Percentiles rank a stretch among this genome's conserved stretches.
These are phyloP conservation scores for Drosophila lini DNA, from an alignment of 1,140 invertebrate species.

Conservation along the genomic window DNA sequence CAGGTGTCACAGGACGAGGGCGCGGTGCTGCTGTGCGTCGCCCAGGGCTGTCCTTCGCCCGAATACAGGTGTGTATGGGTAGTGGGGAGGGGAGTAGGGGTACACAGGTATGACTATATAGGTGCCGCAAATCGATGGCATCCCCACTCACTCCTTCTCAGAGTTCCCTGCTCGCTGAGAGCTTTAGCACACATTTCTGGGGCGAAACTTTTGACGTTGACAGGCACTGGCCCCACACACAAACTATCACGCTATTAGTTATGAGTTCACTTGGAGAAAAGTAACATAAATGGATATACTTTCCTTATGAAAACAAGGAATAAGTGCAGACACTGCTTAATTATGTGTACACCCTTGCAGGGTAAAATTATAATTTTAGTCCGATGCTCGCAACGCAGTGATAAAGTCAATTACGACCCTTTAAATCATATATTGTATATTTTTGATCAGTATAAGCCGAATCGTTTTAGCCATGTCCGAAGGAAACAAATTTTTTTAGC, in stretches of 20 bases:
- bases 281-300: background rate
- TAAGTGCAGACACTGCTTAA: background rate
- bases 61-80: conserved; percentile 88
- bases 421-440: too few species aligned
- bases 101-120: conserved; percentile 8
- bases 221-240: conserved; percentile 29
- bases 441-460: too few species aligned
- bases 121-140: conserved; percentile 61
- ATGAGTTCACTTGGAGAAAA: conserved; percentile 44
- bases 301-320: background rate
- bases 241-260: conserved; percentile 30
- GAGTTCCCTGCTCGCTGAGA: conserved; percentile 13
- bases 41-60: conserved; percentile 90
- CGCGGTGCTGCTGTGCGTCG: conserved; percentile 89
- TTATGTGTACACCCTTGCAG: too few species aligned
- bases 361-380: too few species aligned
- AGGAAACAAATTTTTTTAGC: too few species aligned
- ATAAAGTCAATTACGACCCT: too few species aligned
- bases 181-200: conserved; percentile 62
- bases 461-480: too few species aligned
- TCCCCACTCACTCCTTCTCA: conserved; percentile 33
- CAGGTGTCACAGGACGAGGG: conserved; percentile 90
- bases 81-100: background rate
- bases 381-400: too few species aligned
- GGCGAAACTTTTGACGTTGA: conserved; percentile 78